Evolutionary conservation across 2,888 invertebrate species (phyloP), one percentile per base, ranked within the genome.

Genomic region (Diogma glabrata): DNA sequence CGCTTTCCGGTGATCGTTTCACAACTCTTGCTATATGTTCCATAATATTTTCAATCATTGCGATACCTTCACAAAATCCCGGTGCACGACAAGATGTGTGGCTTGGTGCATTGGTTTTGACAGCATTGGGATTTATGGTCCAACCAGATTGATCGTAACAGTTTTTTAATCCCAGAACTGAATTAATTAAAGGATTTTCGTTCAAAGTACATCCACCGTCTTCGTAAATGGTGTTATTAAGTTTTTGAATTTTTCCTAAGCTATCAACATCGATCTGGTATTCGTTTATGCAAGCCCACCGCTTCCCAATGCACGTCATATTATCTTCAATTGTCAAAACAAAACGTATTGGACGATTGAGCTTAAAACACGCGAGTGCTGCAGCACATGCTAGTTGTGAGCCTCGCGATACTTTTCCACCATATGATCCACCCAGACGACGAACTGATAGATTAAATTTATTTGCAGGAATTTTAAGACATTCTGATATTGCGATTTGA

Each of bases 391-490:
- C 75, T 0, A 79, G 63, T 9, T 76, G 70, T 10, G 71, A 66
- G 5, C 75, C 66, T 6, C 87, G 75, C 0, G 43, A 43, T 43
- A 43, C 23, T 43, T 43, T 43, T 22, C 43, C 43, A 22, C 43
- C 43, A 43, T 22, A 93, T 0, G 72, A 86, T 10, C 92, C 92
- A 3, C 92, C 92, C 3, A 90, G 58, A 38, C 90, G 78, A 5
- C 79, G 75, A 0, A 87, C 83, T 43, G 72, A 68, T 1, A 90
- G 70, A 55, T 84, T 79, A n/a, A 43, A 7, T n/a, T 20, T 8
- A 9, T 14, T 43, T 43, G 20, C 22, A 14, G 20, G 7, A 22
- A 43, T 90, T 75, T 47, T 72, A 1, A 84, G 70, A 28, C 72
- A 69, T 26, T 69, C 59, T 0, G 80, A 73, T 19, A 82, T 65